Evolutionary conservation across 1,140 invertebrate species (phyloP).

Genomic region (Aphelenchoides besseyi): DNA sequence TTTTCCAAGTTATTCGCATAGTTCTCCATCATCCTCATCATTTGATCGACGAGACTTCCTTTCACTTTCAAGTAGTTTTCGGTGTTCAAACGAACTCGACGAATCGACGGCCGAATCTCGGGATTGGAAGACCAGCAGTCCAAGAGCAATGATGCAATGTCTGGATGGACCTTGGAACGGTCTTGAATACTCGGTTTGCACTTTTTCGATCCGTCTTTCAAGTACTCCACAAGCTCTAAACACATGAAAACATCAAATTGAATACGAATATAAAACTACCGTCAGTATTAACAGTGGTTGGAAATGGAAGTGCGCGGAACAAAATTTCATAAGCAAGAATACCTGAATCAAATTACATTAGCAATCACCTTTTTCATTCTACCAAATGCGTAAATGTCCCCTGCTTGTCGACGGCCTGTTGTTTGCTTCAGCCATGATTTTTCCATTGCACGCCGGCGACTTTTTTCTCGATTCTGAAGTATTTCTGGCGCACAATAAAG

Average conservation of each 20-base stretch:
- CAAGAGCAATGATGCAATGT: conserved; percentile 52
- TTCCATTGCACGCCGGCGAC: conserved; percentile 42
- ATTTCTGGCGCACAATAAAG: conserved; percentile 43
- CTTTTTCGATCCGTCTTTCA: conserved; percentile 54
- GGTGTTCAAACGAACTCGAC: conserved; percentile 57
- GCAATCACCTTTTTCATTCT: too few species aligned
- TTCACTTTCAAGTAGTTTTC: conserved; percentile 62
- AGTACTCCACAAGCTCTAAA: conserved; percentile 56
- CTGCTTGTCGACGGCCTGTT: conserved; percentile 42
- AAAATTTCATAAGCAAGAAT: conserved; percentile 63
- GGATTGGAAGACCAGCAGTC: conserved; percentile 61
- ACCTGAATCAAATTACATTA: conserved; percentile 24
- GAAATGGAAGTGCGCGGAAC: conserved; percentile 56
- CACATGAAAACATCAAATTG: conserved; percentile 13
- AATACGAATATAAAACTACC: conserved; percentile 26
- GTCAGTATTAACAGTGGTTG: conserved; percentile 42
- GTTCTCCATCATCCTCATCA: conserved; percentile 67
- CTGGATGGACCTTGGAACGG: conserved; percentile 53
- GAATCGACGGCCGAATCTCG: conserved; percentile 56
- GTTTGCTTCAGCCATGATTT: conserved; percentile 57
- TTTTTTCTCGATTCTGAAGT: conserved; percentile 41
- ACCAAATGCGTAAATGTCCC: conserved; percentile 59
- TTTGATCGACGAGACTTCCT: conserved; percentile 60
- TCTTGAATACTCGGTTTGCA: conserved; percentile 57
- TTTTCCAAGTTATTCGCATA: conserved; percentile 95